A percentile compares a stretch with the other conserved stretches of the same genome.
Conservation (phyloP, 2,888 invertebrate species). For the Chymomyza amoena region DNA sequence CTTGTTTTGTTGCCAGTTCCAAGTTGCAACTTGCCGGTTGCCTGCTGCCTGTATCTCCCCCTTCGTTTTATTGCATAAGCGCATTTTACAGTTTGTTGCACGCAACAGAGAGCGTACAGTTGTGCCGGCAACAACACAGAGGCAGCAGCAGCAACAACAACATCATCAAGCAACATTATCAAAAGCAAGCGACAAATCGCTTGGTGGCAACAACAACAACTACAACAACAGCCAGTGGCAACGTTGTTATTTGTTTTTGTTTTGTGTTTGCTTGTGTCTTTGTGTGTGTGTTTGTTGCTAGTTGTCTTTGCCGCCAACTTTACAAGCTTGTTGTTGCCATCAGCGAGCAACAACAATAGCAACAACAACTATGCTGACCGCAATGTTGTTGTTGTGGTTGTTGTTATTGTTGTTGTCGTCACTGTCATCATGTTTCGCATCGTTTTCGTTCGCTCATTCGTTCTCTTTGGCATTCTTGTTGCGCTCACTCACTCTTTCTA, state of each 20-base stretch:
- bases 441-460: not conserved
- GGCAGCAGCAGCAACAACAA: slow-evolving; percentile 25
- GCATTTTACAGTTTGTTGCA: slow-evolving; percentile 29
- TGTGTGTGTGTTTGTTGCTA: not conserved
- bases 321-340: not conserved
- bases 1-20: slow-evolving; percentile 4
- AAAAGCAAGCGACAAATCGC: slow-evolving; percentile 48
- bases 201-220: slow-evolving; percentile 20
- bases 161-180: slow-evolving; percentile 39
- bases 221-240: slow-evolving; percentile 19
- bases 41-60: not conserved
- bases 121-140: slow-evolving; percentile 27
- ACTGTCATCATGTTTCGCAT: slow-evolving; percentile 11
- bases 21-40: slow-evolving; percentile 11
- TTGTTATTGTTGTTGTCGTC: slow-evolving; percentile 24
- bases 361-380: not conserved
- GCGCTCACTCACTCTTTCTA: not conserved
- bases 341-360: not conserved
- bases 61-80: slow-evolving; percentile 38
- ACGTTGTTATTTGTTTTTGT: slow-evolving; percentile 29
- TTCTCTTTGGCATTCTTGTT: not conserved
- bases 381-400: slow-evolving; percentile 20
- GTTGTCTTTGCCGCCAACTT: slow-evolving; percentile 23
- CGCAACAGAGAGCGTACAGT: slow-evolving; percentile 23
- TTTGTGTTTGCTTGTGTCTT: not conserved